Conservation (phyloP, 2,888 invertebrate species). For the Tetragonula carbonaria region DNA sequence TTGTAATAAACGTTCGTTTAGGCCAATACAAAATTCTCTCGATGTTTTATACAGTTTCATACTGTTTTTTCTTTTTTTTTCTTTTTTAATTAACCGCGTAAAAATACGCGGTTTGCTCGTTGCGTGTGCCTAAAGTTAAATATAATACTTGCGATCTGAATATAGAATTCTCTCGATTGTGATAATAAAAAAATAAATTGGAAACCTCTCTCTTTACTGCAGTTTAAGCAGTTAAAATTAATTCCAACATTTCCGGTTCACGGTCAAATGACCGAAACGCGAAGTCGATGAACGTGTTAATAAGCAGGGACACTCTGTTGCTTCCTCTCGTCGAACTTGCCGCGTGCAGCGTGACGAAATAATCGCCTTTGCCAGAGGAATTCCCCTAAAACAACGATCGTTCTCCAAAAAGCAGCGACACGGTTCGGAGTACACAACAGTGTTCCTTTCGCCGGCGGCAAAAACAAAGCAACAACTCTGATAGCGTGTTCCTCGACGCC, state of each 20-base stretch:
- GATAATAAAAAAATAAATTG: too few relatives aligned
- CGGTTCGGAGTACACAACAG: conserved; percentile 14
- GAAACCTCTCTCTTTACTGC: too few relatives aligned
- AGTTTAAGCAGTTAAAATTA: background rate
- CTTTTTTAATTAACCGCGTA: too few relatives aligned
- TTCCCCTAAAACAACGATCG: background rate
- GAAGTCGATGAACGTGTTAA: background rate
- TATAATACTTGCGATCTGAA: too few relatives aligned
- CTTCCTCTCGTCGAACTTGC: background rate
- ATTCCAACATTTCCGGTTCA: background rate
- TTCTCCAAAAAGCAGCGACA: conserved; percentile 8
- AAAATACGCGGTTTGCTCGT: too few relatives aligned
- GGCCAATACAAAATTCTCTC: too few relatives aligned
- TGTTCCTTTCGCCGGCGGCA: conserved; percentile 1
- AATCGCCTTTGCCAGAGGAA: background rate
- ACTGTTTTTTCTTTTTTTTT: too few relatives aligned
- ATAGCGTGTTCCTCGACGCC: conserved; percentile 8
- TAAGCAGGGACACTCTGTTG: background rate
- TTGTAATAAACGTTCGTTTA: too few relatives aligned
- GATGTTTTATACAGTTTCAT: too few relatives aligned
- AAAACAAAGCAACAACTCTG: conserved; percentile 15
- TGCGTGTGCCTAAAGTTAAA: too few relatives aligned
- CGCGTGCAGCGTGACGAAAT: background rate
- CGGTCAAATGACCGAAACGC: background rate
- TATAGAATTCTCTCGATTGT: too few relatives aligned